Evolutionary conservation across 1,140 invertebrate genomes (phyloP), one percentile per base, ranked within the genome.

Genomic region (Archivesica marissinica): DNA sequence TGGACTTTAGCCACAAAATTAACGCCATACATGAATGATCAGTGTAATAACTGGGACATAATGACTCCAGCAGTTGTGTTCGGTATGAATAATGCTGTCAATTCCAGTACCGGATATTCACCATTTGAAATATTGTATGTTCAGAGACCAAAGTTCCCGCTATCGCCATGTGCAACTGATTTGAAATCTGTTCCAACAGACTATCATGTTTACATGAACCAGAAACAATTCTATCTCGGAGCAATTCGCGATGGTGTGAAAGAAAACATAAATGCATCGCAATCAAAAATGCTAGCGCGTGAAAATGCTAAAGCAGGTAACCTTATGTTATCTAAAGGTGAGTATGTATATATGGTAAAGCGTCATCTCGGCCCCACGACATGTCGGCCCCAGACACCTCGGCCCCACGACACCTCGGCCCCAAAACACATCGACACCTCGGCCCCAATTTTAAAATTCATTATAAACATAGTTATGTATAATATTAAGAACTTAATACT

Each of bases 21-120:
- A 64, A 28, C 25, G 4, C 61, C 61, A 30, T 64, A 64, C 61
- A 64, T 64, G 61, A 64, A 64, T 64, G 61, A 30, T 17, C 11
- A 15, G 17, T 64, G 61, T 64, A 30, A 64, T n/a, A 38, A 30
- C 33, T 64, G 61, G 61, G 61, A 64, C 35, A 38, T n/a, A 15
- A 9, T 35, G 4, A 30, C 35, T 64, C 25, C 28, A 30, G n/a
- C 28, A 35, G 61, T 64, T 64, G 61, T 64, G 25, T 64, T 64
- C n/a, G 23, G 28, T 35, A 64, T 64, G 61, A 64, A 64, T n/a
- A 64, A 64, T 64, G 61, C 61, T 30, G 35, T 64, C 61, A 64
- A 64, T 64, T 4, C 61, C 4, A 64, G 61, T 64, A 35, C 61
- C 28, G 35, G 61, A n/a, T 64, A 64, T 30, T 64, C 13, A 11